These are phyloP conservation scores for Schlechtendalia chinensis DNA, from an alignment of 1,140 invertebrate genomes.

Conservation along the genomic window DNA sequence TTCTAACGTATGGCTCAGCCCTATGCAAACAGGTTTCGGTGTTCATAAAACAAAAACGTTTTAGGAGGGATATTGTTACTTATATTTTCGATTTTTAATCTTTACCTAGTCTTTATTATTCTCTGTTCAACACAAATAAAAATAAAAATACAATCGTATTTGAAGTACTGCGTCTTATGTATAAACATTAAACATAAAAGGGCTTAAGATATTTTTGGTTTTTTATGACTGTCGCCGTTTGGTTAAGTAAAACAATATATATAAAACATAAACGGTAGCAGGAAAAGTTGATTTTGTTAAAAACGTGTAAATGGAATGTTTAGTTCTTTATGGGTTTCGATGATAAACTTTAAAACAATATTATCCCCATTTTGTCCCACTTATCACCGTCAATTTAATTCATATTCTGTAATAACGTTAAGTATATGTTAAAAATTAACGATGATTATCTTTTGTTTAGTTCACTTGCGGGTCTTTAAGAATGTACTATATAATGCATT, in stretches of 20 bases:
- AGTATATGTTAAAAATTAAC: neutral
- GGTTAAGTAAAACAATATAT: neutral
- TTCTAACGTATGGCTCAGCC: conserved; percentile 25
- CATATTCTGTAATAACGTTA: neutral
- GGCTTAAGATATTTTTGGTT: too few species aligned
- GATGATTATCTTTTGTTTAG: neutral
- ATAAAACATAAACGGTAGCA: neutral
- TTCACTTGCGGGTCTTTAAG: neutral
- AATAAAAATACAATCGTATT: conserved; percentile 10
- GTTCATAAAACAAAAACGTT: neutral
- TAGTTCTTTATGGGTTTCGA: neutral
- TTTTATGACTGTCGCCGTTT: too few species aligned
- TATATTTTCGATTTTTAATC: conserved; percentile 3
- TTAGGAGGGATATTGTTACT: conserved; percentile 32
- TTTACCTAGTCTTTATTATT: neutral
- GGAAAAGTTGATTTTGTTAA: neutral
- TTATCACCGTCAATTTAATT: neutral
- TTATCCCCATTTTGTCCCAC: neutral
- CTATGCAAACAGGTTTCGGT: conserved; percentile 32
- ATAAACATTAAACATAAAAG: neutral
- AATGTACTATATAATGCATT: neutral
- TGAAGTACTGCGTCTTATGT: neutral
- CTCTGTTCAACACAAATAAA: neutral
- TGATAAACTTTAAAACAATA: neutral
- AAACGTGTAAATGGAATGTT: neutral